Conservation (phyloP, 2,113 vertebrate genomes). For the Agelaius tricolor region DNA sequence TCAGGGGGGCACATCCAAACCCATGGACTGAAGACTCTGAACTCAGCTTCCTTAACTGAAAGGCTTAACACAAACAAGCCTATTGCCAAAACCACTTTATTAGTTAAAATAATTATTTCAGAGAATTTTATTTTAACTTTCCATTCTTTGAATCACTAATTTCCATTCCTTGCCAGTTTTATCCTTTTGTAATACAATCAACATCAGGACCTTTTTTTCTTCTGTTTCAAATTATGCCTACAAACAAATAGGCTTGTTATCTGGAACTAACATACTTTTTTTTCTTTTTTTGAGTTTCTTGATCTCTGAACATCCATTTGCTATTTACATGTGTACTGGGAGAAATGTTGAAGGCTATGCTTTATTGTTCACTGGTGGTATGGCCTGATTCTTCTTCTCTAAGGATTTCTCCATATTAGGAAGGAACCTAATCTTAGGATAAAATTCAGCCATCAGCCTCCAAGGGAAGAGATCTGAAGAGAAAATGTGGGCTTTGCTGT, state of each 20-base stretch:
- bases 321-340: neutral
- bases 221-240: constrained; percentile 35
- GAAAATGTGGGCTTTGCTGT: neutral
- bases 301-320: constrained; percentile 31
- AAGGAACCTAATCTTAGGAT: neutral
- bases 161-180: constrained; percentile 11
- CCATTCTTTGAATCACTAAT: constrained; percentile 1
- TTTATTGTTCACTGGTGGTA: constrained; percentile 8
- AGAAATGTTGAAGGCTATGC: neutral
- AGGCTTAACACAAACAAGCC: neutral
- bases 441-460: neutral
- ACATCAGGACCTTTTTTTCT: neutral
- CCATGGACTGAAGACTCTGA: neutral
- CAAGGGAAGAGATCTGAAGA: neutral
- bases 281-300: neutral
- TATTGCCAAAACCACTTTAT: neutral
- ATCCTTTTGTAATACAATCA: neutral
- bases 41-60: neutral
- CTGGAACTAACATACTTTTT: neutral
- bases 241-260: constrained; percentile 21
- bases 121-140: constrained; percentile 2
- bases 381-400: neutral
- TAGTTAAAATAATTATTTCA: neutral
- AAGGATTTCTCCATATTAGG: neutral
- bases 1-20: neutral